Evolutionary conservation across 2,888 invertebrate genomes (phyloP).

Genomic region (Caenorhabditis macrosperma): DNA sequence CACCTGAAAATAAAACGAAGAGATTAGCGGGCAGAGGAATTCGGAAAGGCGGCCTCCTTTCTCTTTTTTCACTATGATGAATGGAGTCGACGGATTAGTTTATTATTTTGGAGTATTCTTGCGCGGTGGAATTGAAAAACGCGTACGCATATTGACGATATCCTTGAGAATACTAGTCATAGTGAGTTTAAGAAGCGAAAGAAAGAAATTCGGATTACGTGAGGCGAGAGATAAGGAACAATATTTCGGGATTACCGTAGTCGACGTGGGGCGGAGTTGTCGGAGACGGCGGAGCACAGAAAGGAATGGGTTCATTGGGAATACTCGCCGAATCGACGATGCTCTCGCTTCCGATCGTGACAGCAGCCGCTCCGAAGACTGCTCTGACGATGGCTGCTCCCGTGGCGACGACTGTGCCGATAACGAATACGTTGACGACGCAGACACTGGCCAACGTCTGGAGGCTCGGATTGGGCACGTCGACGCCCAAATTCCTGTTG

Average conservation of each 20-base stretch:
- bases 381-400: slow-evolving; percentile 12
- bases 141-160: slow-evolving; percentile 45
- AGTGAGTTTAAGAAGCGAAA: slow-evolving; percentile 48
- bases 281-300: background rate
- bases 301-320: background rate
- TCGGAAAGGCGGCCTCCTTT: background rate
- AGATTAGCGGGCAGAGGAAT: background rate
- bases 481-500: slow-evolving; percentile 13
- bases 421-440: slow-evolving; percentile 7
- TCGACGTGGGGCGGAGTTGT: slow-evolving; percentile 21
- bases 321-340: no score
- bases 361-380: slow-evolving; percentile 7
- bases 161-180: slow-evolving; percentile 26
- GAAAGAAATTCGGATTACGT: slow-evolving; percentile 32
- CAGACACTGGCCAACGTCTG: slow-evolving; percentile 24
- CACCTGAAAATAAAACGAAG: no score
- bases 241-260: slow-evolving; percentile 56
- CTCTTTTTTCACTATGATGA: slow-evolving; percentile 2
- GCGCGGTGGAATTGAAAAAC: slow-evolving; percentile 12
- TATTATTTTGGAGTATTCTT: slow-evolving; percentile 37
- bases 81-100: slow-evolving; percentile 33
- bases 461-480: slow-evolving; percentile 16
- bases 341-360: slow-evolving; percentile 2
- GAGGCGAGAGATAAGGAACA: slow-evolving; percentile 34
- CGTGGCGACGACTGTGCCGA: background rate